These are phyloP conservation scores for Parazoanthus darwini DNA, from an alignment of 92 coral and sea anemone species.

Conservation along the genomic window DNA sequence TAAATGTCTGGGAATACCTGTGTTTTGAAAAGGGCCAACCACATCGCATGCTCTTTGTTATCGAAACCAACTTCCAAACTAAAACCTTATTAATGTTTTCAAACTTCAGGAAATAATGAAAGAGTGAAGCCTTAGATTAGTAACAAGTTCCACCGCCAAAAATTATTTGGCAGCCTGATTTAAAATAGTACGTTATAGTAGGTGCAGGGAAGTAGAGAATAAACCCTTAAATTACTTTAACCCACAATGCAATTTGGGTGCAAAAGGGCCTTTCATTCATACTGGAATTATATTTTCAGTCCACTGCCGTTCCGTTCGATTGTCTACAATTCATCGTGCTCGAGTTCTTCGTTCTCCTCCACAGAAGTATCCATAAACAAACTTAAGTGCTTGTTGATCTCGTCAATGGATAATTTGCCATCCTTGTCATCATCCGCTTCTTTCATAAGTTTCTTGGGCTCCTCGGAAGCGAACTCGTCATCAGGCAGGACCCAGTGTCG, in stretches of 20 bases:
- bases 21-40: too few species aligned
- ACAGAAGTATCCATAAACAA: slow-evolving; percentile 68
- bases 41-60: too few species aligned
- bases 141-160: neutral
- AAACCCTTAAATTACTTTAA: too few species aligned
- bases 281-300: neutral
- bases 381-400: slow-evolving; percentile 72
- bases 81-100: neutral
- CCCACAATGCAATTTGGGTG: neutral
- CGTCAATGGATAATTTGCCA: slow-evolving; percentile 84
- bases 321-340: slow-evolving; percentile 79
- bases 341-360: slow-evolving; percentile 41
- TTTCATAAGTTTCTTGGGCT: slow-evolving; percentile 78
- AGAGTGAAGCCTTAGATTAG: too few species aligned
- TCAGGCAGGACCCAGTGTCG: slow-evolving; percentile 83
- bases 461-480: slow-evolving; percentile 80
- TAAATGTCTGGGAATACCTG: too few species aligned
- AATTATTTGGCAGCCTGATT: neutral
- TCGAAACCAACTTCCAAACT: neutral
- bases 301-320: neutral
- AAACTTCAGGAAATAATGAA: neutral
- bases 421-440: slow-evolving; percentile 88
- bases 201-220: neutral
- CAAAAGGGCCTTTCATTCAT: neutral
- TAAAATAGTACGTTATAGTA: too few species aligned